Evolutionary conservation across 2,888 invertebrate species (phyloP), one percentile per base, ranked within the genome.

Genomic region (Caradrina clavipalpis): DNA sequence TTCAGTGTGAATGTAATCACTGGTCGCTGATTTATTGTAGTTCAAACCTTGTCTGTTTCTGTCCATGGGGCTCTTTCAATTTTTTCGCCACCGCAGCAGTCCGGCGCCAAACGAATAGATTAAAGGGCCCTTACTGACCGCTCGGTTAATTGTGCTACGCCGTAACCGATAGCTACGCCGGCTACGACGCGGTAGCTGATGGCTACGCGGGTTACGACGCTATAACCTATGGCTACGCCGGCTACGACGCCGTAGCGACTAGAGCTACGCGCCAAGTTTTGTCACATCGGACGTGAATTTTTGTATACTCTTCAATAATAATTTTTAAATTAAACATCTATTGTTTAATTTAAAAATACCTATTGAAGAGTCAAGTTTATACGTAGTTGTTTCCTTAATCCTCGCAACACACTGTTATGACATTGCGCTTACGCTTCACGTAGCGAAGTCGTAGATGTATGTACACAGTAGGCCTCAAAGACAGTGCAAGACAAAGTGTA

Each of bases 1-100:
- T 2, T 19, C 35, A 45, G 66, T 56, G 66, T 49, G 56, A 71
- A 77, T 57, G 64, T 75, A 45, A 74, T 70, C 62, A 64, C 64
- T 59, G 47, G n/a, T 19, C 2, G 10, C n/a, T 58, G 50, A 71
- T 77, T 63, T 63, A 77, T 56, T 59, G 6, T 5, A 22, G 10
- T 45, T 42, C n/a, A 15, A 45, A 11, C 3, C 17, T 45, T 5
- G 17, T 45, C 17, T 45, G 3, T 45, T 45, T 45, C 39, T 39
- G 39, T 13, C 39, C 39, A 2, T n/a, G n/a, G n/a, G n/a, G n/a
- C n/a, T n/a, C n/a, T n/a, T n/a, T n/a, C n/a, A n/a, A n/a, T n/a
- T n/a, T n/a, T n/a, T n/a, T n/a, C n/a, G n/a, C n/a, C n/a, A n/a
- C n/a, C n/a, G n/a, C n/a, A n/a, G n/a, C n/a, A n/a, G n/a, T n/a